These are phyloP conservation scores for Pyrocephalus nanus DNA, from an alignment of 2,797 vertebrate species.

Conservation along the genomic window DNA sequence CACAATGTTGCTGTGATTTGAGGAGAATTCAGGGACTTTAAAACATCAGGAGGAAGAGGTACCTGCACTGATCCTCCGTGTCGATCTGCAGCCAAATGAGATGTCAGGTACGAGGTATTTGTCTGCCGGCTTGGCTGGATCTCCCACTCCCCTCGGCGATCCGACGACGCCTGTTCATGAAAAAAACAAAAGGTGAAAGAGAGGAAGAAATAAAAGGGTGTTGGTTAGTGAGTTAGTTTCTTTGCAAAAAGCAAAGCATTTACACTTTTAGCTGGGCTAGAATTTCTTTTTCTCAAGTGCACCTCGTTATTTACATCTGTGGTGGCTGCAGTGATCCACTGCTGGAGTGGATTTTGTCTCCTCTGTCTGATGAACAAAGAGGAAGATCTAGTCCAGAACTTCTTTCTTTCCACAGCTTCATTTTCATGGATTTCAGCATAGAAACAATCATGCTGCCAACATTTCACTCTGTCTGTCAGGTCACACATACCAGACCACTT, in stretches of 20 bases:
- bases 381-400: not conserved
- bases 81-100: slow-evolving; percentile 96
- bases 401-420: not conserved
- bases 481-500: not conserved
- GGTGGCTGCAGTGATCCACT: not conserved
- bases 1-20: not conserved
- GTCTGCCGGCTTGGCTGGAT: slow-evolving; percentile 94
- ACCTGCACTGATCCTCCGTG: slow-evolving; percentile 99
- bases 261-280: not conserved
- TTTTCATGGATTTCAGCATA: not conserved
- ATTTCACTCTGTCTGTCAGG: not conserved
- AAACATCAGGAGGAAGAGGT: slow-evolving; percentile 17
- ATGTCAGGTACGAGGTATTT: slow-evolving; percentile 95
- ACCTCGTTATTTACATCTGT: not conserved
- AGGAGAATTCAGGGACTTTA: not conserved
- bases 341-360: not conserved
- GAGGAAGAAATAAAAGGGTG: slow-evolving; percentile 52
- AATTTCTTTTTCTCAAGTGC: not conserved
- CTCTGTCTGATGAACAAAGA: not conserved
- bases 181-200: slow-evolving; percentile 65
- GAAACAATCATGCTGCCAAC: not conserved
- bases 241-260: slow-evolving; percentile 50
- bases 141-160: slow-evolving; percentile 98
- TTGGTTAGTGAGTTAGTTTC: slow-evolving; percentile 51
- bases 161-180: slow-evolving; percentile 81